Evolutionary conservation across 2,888 invertebrate genomes (phyloP), one percentile per base, ranked within the genome.

Genomic region (Saturnia pavonia): DNA sequence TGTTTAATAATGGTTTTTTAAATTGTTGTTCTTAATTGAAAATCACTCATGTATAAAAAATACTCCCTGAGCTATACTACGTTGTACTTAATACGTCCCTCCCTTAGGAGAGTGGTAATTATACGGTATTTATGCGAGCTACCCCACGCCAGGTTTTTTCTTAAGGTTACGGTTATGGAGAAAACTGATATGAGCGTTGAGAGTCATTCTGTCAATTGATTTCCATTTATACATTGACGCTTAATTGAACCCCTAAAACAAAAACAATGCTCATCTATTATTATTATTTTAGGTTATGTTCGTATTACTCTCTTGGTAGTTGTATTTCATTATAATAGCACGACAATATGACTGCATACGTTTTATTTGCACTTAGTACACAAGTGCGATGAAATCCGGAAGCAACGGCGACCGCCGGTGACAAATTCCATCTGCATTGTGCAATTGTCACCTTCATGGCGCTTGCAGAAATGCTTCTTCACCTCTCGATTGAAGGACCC

Each of bases 61-160:
- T 7, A 51, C 16, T 19, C 19, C 16, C 48, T 6, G 48, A 19
- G 57, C 1, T 57, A 34, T 57, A 34, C 27, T 65, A n/a, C 8
- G 14, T 65, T 34, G 65, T 40, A 27, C 72, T 71, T 73, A 80
- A 73, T 84, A 74, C 85, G 74, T 69, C 83, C 77, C 85, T 82
- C 82, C 73, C 72, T 48, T 73, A 76, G 75, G 79, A 82, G 85
- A 82, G 86, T 83, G 83, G 87, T 88, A 88, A 89, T 89, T 89
- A 89, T 88, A 84, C 82, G 84, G 87, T 86, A 88, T 90, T 88
- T 89, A 88, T 88, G 85, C 85, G 84, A 77, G 79, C 73, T 79
- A 77, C 81, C 81, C 81, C 84, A 75, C 82, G n/a, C 80, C 78
- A 71, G 48, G 73, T 78, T 79, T 80, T 78, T 79, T 83, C 83